Conservation (phyloP, 2,888 invertebrate species). For the Cacoxenus indagator region DNA sequence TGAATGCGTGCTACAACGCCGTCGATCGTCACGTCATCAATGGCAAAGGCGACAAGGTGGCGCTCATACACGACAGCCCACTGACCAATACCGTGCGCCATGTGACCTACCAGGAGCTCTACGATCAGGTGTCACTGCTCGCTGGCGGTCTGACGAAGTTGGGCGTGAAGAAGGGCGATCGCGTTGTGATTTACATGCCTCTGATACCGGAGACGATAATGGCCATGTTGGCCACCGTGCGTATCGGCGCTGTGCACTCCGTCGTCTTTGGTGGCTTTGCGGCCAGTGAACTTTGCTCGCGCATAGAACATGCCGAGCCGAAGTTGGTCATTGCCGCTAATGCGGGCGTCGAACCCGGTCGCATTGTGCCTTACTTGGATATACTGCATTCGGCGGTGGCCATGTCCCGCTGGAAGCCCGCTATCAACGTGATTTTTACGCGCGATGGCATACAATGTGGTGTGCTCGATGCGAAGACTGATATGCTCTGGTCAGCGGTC, state of each 20-base stretch:
- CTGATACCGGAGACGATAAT: constrained; percentile 91
- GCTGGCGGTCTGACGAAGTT: constrained; percentile 84
- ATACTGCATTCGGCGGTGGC: constrained; percentile 76
- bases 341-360: constrained; percentile 90
- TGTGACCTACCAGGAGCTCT: constrained; percentile 85
- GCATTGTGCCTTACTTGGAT: constrained; percentile 75
- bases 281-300: constrained; percentile 85
- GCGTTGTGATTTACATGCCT: constrained; percentile 95
- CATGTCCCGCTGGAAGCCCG: constrained; percentile 79
- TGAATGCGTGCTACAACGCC: constrained; percentile 94
- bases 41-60: constrained; percentile 83
- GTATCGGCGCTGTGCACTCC: constrained; percentile 93
- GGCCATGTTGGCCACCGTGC: constrained; percentile 88
- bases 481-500: constrained; percentile 85
- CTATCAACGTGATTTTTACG: constrained; percentile 85
- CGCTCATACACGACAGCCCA: constrained; percentile 92
- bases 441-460: constrained; percentile 77
- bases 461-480: constrained; percentile 76
- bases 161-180: constrained; percentile 86
- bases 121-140: constrained; percentile 78
- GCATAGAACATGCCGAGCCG: constrained; percentile 91
- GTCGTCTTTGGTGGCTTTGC: constrained; percentile 97
- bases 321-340: constrained; percentile 91
- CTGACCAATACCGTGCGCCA: constrained; percentile 82
- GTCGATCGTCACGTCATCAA: constrained; percentile 88